Percentiles rank a stretch among this genome's conserved stretches.
Evolutionary conservation across 1,140 invertebrate species (phyloP).

Genomic region (Venturia canescens): DNA sequence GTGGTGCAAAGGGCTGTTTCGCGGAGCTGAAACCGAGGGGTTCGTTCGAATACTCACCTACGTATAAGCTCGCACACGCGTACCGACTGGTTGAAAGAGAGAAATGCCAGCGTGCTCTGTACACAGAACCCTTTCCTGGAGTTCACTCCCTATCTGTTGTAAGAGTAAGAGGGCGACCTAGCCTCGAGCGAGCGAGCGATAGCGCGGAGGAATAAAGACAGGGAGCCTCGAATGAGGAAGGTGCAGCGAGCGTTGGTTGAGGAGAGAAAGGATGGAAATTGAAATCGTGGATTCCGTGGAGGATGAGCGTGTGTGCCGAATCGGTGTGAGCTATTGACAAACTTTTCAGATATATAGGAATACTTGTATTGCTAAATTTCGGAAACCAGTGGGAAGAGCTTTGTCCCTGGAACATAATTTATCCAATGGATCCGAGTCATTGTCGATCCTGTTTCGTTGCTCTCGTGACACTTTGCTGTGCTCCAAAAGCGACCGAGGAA

Average conservation of each 20-base stretch:
- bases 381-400: neutral
- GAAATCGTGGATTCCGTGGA: neutral
- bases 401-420: neutral
- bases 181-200: neutral
- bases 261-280: neutral
- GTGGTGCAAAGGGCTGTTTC: conserved; percentile 27
- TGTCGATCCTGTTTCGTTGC: no score
- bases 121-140: neutral
- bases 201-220: neutral
- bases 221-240: neutral
- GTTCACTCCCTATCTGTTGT: neutral
- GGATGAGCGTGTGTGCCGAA: neutral
- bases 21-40: neutral
- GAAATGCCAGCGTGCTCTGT: neutral
- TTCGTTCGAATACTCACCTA: neutral
- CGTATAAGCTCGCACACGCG: neutral
- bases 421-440: neutral
- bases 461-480: no score
- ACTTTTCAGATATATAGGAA: conserved; percentile 70
- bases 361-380: conserved; percentile 65
- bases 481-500: no score
- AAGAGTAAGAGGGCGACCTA: no score
- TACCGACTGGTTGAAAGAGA: neutral
- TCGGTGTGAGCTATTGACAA: conserved; percentile 60
- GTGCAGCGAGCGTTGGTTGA: neutral